Evolutionary conservation across 1,140 invertebrate species (phyloP).

Genomic region (Dendrolimus punctatus): DNA sequence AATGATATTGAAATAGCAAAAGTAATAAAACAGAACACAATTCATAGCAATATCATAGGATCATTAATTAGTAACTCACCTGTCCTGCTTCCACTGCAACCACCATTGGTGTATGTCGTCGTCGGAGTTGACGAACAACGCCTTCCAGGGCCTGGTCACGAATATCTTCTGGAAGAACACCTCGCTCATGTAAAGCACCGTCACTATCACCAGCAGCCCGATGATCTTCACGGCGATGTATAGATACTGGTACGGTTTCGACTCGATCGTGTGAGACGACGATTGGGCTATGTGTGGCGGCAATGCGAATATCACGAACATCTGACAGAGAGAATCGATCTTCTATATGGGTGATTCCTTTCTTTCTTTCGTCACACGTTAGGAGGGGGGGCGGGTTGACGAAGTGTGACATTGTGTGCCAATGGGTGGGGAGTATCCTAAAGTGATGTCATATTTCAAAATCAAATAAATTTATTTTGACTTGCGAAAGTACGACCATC

Average conservation of each 20-base stretch:
- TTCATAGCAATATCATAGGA: no score
- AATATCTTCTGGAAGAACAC: constrained; percentile 99
- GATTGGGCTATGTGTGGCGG: constrained; percentile 80
- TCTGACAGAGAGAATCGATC: constrained; percentile 51
- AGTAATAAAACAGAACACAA: no score
- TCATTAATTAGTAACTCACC: constrained; percentile 54
- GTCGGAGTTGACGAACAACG: constrained; percentile 95
- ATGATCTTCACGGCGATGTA: constrained; percentile 93
- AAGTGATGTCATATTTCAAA: no score
- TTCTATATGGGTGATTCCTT: no score
- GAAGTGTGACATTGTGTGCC: no score
- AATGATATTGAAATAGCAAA: no score
- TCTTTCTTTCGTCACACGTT: no score
- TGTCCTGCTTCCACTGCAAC: constrained; percentile 95
- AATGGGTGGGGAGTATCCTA: no score
- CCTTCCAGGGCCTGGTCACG: constrained; percentile 94
- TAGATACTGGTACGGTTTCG: constrained; percentile 85
- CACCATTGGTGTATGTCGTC: constrained; percentile 97
- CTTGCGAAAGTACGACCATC: no score
- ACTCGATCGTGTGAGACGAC: constrained; percentile 75
- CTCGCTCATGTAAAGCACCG: constrained; percentile 82
- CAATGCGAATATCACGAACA: constrained; percentile 83
- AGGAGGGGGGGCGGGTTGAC: no score
- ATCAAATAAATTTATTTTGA: no score
- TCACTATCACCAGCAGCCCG: constrained; percentile 87